Evolutionary conservation across 2,888 invertebrate species (phyloP).

Genomic region (Nesidiocoris tenuis): DNA sequence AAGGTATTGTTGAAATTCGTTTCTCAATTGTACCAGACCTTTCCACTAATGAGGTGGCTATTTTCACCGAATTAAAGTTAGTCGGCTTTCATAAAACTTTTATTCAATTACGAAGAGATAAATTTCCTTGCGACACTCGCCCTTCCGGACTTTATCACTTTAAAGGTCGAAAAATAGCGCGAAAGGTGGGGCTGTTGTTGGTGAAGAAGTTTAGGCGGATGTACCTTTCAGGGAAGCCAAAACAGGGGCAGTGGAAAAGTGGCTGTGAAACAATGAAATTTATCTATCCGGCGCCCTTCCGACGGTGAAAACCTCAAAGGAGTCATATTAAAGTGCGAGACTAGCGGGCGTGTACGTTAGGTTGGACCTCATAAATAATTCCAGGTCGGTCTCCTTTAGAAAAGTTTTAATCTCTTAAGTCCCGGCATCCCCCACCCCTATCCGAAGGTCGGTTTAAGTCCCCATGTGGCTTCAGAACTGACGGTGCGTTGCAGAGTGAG

Average conservation of each 20-base stretch:
- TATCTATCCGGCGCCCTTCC: constrained; percentile 9
- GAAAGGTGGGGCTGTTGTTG: neutral
- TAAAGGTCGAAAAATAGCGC: neutral
- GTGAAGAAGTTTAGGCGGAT: neutral
- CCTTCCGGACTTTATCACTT: neutral
- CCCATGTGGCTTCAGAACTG: neutral
- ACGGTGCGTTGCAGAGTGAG: neutral
- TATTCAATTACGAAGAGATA: neutral
- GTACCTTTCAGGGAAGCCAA: neutral
- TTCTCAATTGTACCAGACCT: neutral
- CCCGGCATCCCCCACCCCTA: neutral
- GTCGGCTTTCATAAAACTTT: neutral
- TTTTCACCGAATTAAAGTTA: neutral
- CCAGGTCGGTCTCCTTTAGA: constrained; percentile 29
- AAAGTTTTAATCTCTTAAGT: constrained; percentile 37
- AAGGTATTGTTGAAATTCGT: neutral
- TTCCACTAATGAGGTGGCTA: neutral
- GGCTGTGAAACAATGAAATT: constrained; percentile 21
- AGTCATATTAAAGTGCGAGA: constrained; percentile 23
- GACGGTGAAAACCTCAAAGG: constrained; percentile 22
- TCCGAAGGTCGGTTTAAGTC: neutral
- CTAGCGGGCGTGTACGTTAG: constrained; percentile 14
- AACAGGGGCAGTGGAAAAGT: neutral
- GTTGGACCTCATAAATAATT: constrained; percentile 31
- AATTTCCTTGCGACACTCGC: neutral